Base-by-base conservation (phyloP, 1,140 invertebrate genomes). In the Leguminivora glycinivorella region DNA sequence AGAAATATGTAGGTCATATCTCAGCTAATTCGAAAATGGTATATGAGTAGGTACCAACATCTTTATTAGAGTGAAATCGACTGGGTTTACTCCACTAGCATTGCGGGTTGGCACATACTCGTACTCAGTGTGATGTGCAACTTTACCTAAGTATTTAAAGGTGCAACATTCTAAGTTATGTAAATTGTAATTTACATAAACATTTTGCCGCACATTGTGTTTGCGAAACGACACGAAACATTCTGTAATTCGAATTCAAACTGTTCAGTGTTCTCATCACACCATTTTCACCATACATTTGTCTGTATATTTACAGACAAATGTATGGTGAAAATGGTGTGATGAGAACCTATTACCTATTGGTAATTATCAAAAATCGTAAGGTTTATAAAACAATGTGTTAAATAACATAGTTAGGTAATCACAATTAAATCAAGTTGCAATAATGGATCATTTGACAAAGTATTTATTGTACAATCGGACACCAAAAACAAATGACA, bases 391-490 rank as follows among this genome's bases (percentile, higher is more conserved):
- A 56, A 25, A 56, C 34, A 38, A 14, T 14, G 12, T 38, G 10
- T 12, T 12, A 56, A 56, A 56, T 56, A 25, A 56, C n/a, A 24
- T 56, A 24, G 14, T 26, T 10, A 24, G 25, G 22, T 31, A 34
- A 34, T 63, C 9, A 22, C 25, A 63, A 63, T 31, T 63, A 63
- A 63, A 63, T 63, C 14, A 31, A n/a, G 26, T 31, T 63, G 7
- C 25, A 63, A 31, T 31, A 75, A 84, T 88, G 80, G 88, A 90
- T 71, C 82, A 83, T 24, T 72, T 90, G 70, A 87, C 83, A 34
- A 88, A 84, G 63, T 90, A 80, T 68, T 63, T 90, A 66, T 81
- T 90, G 40, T 90, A 90, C 68, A 90, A 90, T 58, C 84, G 82
- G 81, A 87, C 79, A 7, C 88, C 88, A 5, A 79, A 76, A 63